These are phyloP conservation scores for Bufo gargarizans DNA, from an alignment of 2,113 vertebrate genomes.

Conservation along the genomic window DNA sequence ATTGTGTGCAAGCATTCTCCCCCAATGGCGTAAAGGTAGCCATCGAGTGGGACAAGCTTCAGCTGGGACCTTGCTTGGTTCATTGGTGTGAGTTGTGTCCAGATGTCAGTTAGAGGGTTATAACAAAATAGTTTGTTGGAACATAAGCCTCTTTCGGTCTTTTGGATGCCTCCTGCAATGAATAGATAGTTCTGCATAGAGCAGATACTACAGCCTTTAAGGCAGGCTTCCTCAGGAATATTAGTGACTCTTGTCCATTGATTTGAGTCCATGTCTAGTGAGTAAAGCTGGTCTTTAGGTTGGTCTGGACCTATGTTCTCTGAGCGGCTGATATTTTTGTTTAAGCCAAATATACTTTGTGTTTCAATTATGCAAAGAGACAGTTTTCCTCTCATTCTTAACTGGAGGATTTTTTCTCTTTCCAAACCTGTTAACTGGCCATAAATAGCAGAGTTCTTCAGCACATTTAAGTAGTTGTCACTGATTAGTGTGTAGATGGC, in stretches of 20 bases:
- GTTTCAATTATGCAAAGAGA: slow-evolving; percentile 63
- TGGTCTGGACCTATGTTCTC: background rate
- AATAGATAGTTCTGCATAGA: slow-evolving; percentile 71
- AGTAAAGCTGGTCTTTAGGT: slow-evolving; percentile 52
- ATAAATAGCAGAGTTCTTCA: slow-evolving; percentile 64
- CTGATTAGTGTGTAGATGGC: slow-evolving; percentile 64
- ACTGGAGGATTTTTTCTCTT: slow-evolving; percentile 63
- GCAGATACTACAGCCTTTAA: slow-evolving; percentile 70
- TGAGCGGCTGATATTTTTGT: background rate
- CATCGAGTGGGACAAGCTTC: slow-evolving; percentile 68
- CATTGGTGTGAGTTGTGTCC: slow-evolving; percentile 69
- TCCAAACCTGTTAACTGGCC: slow-evolving; percentile 63
- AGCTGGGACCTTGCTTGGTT: slow-evolving; percentile 69
- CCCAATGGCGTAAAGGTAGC: slow-evolving; percentile 69
- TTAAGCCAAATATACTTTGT: slow-evolving; percentile 60
- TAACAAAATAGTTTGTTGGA: slow-evolving; percentile 68
- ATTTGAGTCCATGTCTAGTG: slow-evolving; percentile 58
- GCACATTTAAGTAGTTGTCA: slow-evolving; percentile 65
- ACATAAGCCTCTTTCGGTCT: slow-evolving; percentile 58
- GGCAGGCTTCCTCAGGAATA: slow-evolving; percentile 63
- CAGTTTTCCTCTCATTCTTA: slow-evolving; percentile 58
- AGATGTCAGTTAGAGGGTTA: slow-evolving; percentile 68
- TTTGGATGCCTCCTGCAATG: slow-evolving; percentile 67
- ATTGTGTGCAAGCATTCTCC: slow-evolving; percentile 70
- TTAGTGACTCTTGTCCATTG: slow-evolving; percentile 61